Base-by-base conservation (phyloP, 2,797 vertebrate species). In the Esox lucius region DNA sequence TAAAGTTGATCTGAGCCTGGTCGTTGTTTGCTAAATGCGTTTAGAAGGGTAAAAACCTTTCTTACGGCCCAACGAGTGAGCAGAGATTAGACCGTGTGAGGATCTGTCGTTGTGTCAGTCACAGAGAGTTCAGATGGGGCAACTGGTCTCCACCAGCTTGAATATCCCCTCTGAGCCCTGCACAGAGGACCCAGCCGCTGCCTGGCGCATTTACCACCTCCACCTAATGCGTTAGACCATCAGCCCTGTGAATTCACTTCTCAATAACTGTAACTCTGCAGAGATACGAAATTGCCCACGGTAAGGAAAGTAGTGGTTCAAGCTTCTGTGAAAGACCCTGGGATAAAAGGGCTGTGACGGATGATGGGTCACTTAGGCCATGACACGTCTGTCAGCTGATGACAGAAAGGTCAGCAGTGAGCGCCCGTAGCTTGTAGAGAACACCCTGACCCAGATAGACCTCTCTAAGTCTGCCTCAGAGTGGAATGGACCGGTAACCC, bases 391-490 rank as follows among this genome's bases (percentile, higher is more conserved):
- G 28, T 66, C 69, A 71, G 69, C 31, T 71, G 74, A 65, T 65
- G 74, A 76, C 33, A n/a, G 46, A 48, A 73, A 76, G 48, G 75
- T 76, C 75, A 51, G 7, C 3, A 26, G 9, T 4, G 42, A 66
- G 26, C 26, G n/a, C 35, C 56, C n/a, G 12, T 11, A n/a, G 22
- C 22, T 42, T 5, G 46, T 49, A 49, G 64, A 69, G 31, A 76
- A 65, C 68, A 33, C 61, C 17, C 68, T 70, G 73, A 75, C 73
- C 73, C 33, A 75, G 35, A 49, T 66, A 51, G 15, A 16, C 61
- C 39, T 26, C 17, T 26, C 4, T 6, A 4, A 48, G 11, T 56
- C 53, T 56, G 53, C n/a, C 53, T 56, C 53, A 19, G 2, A n/a
- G 53, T 56, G 53, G 17, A 56, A 56, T 56, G n/a, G 16, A 59